A percentile compares a stretch with the other conserved stretches of the same genome.
Conservation (phyloP, 2,113 vertebrate species). For the Hippocampus abdominalis region DNA sequence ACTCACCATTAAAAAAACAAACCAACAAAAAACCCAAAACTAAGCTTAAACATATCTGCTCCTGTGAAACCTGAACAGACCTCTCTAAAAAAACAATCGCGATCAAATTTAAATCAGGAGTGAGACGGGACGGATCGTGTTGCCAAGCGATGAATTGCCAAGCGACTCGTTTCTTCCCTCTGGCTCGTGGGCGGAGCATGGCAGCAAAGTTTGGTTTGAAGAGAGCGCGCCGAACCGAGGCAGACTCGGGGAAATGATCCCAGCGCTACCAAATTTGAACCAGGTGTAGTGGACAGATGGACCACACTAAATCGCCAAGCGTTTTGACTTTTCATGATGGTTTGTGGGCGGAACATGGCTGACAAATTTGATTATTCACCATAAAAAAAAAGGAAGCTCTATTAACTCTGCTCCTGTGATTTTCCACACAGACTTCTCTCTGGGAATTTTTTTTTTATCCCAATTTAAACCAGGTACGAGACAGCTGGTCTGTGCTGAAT, state of each 20-base stretch:
- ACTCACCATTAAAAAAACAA: not conserved
- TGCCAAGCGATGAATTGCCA: not conserved
- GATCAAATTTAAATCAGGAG: not conserved
- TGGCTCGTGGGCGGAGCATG: not conserved
- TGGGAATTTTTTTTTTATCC: not conserved
- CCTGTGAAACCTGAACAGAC: no score
- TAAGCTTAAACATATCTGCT: no score
- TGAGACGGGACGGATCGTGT: not conserved
- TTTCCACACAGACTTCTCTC: not conserved
- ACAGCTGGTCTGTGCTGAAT: not conserved
- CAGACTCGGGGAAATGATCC: not conserved
- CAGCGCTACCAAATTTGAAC: not conserved
- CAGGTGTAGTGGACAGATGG: not conserved
- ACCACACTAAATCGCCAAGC: not conserved
- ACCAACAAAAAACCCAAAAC: no score
- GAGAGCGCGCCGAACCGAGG: not conserved
- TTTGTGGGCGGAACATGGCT: not conserved
- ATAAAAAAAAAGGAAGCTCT: not conserved
- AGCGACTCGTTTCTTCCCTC: not conserved
- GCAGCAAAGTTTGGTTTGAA: not conserved
- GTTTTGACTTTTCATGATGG: not conserved
- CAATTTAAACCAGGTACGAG: not conserved
- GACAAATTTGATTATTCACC: not conserved
- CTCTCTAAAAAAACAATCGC: no score
- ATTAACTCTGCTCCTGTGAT: not conserved